Conservation (phyloP, 2,888 invertebrate genomes). For the Hymenopus coronatus region DNA sequence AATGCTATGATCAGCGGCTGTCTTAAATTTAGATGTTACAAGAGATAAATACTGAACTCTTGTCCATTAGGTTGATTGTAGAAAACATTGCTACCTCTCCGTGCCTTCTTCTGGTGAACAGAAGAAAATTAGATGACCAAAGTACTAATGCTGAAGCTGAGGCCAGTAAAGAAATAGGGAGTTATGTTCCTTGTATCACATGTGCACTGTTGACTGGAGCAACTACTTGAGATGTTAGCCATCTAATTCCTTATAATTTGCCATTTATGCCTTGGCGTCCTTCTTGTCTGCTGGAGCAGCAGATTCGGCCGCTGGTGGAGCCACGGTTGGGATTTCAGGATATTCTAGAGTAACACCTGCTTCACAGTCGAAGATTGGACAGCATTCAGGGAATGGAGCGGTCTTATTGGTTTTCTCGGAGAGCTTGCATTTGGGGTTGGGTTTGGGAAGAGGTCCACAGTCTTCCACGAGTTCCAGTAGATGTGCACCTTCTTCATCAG, state of each 20-base stretch:
- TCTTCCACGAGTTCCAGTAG: slow-evolving; percentile 83
- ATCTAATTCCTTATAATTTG: neutral
- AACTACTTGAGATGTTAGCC: neutral
- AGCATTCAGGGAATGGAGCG: slow-evolving; percentile 82
- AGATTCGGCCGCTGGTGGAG: slow-evolving; percentile 44
- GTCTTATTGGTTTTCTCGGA: slow-evolving; percentile 85
- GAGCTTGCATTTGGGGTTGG: slow-evolving; percentile 85
- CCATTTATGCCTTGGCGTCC: slow-evolving; percentile 15
- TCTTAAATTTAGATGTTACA: neutral
- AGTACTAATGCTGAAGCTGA: neutral
- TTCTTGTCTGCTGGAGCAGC: slow-evolving; percentile 26
- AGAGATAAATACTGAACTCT: neutral
- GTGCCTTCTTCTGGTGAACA: neutral
- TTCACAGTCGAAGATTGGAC: slow-evolving; percentile 82
- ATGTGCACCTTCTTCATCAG: slow-evolving; percentile 71
- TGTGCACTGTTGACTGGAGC: neutral
- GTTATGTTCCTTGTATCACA: neutral
- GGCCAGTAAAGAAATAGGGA: neutral
- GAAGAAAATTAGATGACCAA: neutral
- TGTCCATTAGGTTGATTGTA: neutral
- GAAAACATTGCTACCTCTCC: neutral
- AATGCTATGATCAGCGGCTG: neutral
- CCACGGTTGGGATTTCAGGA: slow-evolving; percentile 68
- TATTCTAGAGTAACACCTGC: slow-evolving; percentile 81
- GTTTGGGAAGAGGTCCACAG: slow-evolving; percentile 83